Base-by-base conservation (phyloP, 1,140 invertebrate genomes). In the Dinothrombium tinctorium region DNA sequence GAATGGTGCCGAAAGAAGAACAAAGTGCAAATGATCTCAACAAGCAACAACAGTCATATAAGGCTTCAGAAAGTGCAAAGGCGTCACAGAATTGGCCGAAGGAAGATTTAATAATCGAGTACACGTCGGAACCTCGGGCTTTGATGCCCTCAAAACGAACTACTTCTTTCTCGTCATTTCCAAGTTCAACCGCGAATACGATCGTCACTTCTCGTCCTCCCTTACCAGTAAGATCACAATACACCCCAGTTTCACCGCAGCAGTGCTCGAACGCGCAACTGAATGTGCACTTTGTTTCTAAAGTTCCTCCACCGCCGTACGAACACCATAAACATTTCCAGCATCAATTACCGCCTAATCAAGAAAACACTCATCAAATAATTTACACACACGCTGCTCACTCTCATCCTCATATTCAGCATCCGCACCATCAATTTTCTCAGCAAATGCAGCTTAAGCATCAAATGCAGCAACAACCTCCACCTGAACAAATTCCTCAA, bases 51-150 rank as follows among this genome's bases (percentile, higher is more conserved):
- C 22, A 29, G 15, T n/a, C 6, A 31, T 9, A 12, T 11, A 9
- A 32, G 11, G 14, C 8, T 4, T 8, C 4, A 4, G 11, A 24
- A 9, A 19, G 11, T 5, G 5, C 15, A 33, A 7, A 32, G 25
- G 14, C 12, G 11, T 9, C 11, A 19, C 9, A 42, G 19, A 7
- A 42, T 11, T 33, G 40, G 29, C 20, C 11, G 1, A 37, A 25
- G 12, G 41, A 43, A 22, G 35, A 43, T 15, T 14, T 37, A 4
- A 37, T 43, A 8, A 37, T 43, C 12, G 41, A 43, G 20, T 43
- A 43, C 25, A 43, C 41, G 6, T 29, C 23, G 21, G 41, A 43
- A 22, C 41, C 41, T 15, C 21, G 25, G 23, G 25, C 15, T 19
- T 21, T 33, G 15, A n/a, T 37, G 28, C 17, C 17, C 5, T 36